Percentiles rank a stretch among this genome's conserved stretches.
phyloP scores from a whole-genome alignment of 1,140 invertebrate genomes.

The Uloborus diversus region DNA sequence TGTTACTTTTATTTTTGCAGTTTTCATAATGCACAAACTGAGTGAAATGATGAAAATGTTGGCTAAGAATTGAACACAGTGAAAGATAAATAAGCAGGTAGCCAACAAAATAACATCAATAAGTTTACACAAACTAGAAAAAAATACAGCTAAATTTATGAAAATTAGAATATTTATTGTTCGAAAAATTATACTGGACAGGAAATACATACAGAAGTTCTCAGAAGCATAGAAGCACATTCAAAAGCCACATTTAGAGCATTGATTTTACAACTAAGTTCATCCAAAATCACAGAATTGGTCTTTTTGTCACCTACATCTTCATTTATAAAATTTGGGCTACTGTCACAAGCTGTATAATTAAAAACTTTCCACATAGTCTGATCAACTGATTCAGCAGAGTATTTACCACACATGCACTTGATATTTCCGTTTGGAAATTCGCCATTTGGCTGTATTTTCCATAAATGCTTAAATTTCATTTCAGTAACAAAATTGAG shows the following conservation, averaged over 20 bases:
- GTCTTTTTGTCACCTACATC: not conserved
- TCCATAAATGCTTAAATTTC: conserved; percentile 8
- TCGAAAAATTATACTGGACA: not conserved
- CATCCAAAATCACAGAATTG: conserved; percentile 25
- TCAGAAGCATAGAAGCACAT: conserved; percentile 21
- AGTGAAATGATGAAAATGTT: too few species aligned
- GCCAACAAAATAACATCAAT: too few species aligned
- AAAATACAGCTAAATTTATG: too few species aligned
- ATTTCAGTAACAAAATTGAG: conserved; percentile 18
- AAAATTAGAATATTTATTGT: too few species aligned
- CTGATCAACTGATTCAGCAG: not conserved
- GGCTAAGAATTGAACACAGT: too few species aligned
- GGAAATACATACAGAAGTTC: not conserved
- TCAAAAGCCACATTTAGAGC: conserved; percentile 19
- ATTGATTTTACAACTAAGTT: conserved; percentile 10
- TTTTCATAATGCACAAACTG: too few species aligned
- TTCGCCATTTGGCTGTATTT: not conserved
- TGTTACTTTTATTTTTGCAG: too few species aligned
- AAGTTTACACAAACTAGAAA: too few species aligned
- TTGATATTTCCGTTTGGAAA: not conserved
- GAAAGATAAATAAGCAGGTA: too few species aligned
- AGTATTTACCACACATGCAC: conserved; percentile 7
- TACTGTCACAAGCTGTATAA: not conserved
- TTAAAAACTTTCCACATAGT: not conserved
- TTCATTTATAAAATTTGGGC: not conserved